Evolutionary conservation across 2,797 vertebrate genomes (phyloP).

Genomic region (Neomorphus geoffroyi): DNA sequence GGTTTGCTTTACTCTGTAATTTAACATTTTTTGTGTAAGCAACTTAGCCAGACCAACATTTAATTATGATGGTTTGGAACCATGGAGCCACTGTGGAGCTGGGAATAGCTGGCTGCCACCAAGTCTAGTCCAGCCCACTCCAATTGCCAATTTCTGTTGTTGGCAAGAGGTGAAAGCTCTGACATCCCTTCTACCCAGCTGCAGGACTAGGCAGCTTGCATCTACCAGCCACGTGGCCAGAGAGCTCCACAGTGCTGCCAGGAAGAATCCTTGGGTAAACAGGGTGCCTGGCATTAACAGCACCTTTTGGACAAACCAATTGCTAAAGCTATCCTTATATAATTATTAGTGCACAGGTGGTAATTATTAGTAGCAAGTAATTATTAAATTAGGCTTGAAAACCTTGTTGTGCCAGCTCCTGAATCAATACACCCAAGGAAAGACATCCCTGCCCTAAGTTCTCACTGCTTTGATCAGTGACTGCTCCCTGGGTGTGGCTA

Average conservation of each 20-base stretch:
- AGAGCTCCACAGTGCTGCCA: background rate
- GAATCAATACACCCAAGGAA: background rate
- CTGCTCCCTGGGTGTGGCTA: background rate
- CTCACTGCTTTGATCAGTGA: background rate
- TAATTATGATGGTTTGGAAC: conserved; percentile 16
- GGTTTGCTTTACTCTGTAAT: conserved; percentile 51
- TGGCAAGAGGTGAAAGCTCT: background rate
- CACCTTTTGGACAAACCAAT: background rate
- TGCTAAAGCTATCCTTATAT: background rate
- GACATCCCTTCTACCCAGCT: background rate
- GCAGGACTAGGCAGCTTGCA: background rate
- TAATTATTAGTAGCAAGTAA: conserved; percentile 20
- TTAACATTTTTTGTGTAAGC: conserved; percentile 40
- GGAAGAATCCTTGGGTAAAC: background rate
- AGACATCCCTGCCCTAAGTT: background rate
- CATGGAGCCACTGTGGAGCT: background rate
- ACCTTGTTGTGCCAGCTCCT: conserved; percentile 21
- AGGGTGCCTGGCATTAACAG: background rate
- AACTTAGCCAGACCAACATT: background rate
- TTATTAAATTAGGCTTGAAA: conserved; percentile 40
- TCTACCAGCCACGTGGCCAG: accelerated
- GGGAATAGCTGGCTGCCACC: conserved; percentile 43
- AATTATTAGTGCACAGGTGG: background rate
- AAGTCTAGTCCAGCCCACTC: background rate
- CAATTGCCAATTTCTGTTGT: background rate